Base-by-base conservation (phyloP, 2,797 vertebrate species). In the Discoglossus pictus region DNA sequence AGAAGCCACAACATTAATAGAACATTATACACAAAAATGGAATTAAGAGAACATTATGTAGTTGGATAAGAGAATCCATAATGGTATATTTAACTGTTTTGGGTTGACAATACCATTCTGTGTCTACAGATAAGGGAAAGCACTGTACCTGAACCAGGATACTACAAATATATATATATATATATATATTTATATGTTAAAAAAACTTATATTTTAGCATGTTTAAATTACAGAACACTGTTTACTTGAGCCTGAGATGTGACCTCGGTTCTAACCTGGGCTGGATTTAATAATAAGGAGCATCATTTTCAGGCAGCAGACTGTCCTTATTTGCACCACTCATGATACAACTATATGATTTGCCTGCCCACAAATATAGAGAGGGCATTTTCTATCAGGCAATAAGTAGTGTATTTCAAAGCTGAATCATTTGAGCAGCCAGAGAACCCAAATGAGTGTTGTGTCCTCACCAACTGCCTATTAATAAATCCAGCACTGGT, bases 21-120 rank as follows among this genome's bases (percentile, higher is more conserved):
- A 86, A 90, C 82, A 79, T 76, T 79, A 78, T 84, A 83, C 86
- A 88, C 81, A 94, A 93, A 69, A 94, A 97, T 93, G 91, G 84
- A 86, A 88, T 88, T 83, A 84, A 87, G 85, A 85, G 82, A 84
- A 85, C 81, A 80, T 83, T 83, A 89, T 81, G 79, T 74, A 78
- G 77, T 74, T 82, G 77, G 80, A 83, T 75, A 75, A 74, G 73
- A 67, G 72, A 72, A 79, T 72, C 76, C 75, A 74, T 76, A 61
- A 81, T 75, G 71, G 72, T 74, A 79, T 77, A 72, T 82, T 82
- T 73, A 79, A 82, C 79, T 73, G 74, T 78, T 68, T 77, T 64
- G 75, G 80, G 73, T 79, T 85, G 79, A 89, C 77, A 55, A 79
- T 76, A 85, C 74, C 77, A 62, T 59, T 88, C 63, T 60, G 35